Evolutionary conservation across 2,888 invertebrate species (phyloP), one percentile per base, ranked within the genome.

Genomic region (Sepiola atlantica): DNA sequence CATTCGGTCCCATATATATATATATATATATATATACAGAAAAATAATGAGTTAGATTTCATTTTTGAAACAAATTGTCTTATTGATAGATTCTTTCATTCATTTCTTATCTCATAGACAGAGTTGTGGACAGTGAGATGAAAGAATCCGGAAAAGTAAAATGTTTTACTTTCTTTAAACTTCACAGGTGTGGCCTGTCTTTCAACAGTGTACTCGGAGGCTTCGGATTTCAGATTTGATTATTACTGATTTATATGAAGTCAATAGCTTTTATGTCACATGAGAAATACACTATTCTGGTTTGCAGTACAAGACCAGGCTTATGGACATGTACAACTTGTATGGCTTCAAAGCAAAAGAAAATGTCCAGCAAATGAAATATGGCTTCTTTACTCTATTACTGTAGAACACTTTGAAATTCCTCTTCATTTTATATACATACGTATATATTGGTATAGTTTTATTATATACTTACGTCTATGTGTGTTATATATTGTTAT

Each of bases 211-310:
- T n/a, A 77, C n/a, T 77, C n/a, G n/a, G 77, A 77, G 77, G 77
- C 77, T 77, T n/a, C 77, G n/a, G 32, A 77, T 77, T 77, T 77
- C n/a, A n/a, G 77, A 77, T 77, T 77, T 77, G 77, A 77, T 77
- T 77, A 77, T 77, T n/a, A 77, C n/a, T n/a, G 77, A 14, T 77
- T 77, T 32, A 77, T 77, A 77, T 77, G n/a, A 77, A n/a, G 32
- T 77, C n/a, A 77, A 77, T 77, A 77, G 32, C 8, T 77, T 77
- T n/a, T 32, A 32, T 32, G 32, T n/a, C 77, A n/a, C 12, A 77
- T n/a, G n/a, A 77, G n/a, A 32, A 77, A n/a, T n/a, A 14, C 77
- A 77, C 16, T 32, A 32, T n/a, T n/a, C 77, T 32, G n/a, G 16
- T 77, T 77, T 32, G 16, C 77, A n/a, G 77, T 77, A 77, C 16